Percentiles rank a stretch among this genome's conserved stretches.
Evolutionary conservation across 1,140 invertebrate species (phyloP).

Genomic region (Araneus ventricosus): DNA sequence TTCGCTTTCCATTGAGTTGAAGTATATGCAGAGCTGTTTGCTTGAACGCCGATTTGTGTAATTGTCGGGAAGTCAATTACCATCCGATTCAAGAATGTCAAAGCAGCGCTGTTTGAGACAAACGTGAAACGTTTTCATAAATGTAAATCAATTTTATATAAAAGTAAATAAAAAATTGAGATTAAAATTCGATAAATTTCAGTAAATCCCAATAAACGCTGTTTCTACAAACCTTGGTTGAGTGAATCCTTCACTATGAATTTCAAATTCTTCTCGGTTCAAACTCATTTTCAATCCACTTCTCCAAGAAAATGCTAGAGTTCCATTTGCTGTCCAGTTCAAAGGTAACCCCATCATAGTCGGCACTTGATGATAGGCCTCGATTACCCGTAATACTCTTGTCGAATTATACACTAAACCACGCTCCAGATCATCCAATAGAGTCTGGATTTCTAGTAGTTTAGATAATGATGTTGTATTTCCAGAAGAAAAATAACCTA

Average conservation of each 20-base stretch:
- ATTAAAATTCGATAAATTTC: too few relatives aligned
- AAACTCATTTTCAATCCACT: constrained; percentile 9
- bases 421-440: constrained; percentile 2
- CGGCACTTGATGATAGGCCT: constrained; percentile 75
- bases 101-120: constrained; percentile 42
- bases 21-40: constrained; percentile 73
- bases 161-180: too few relatives aligned
- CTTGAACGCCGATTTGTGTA: constrained; percentile 75
- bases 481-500: constrained; percentile 20
- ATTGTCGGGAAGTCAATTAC: constrained; percentile 73
- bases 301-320: constrained; percentile 51
- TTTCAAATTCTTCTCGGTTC: neutral
- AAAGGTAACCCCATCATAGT: constrained; percentile 75
- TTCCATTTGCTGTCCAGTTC: constrained; percentile 74
- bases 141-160: too few relatives aligned
- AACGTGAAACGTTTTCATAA: too few relatives aligned
- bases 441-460: neutral
- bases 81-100: constrained; percentile 76
- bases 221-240: constrained; percentile 54
- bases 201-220: too few relatives aligned
- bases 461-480: neutral
- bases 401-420: constrained; percentile 57
- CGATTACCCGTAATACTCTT: constrained; percentile 65
- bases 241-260: neutral
- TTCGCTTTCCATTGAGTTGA: constrained; percentile 47